Base-by-base conservation (phyloP, 2,113 vertebrate species). In the Eulemur macaco region DNA sequence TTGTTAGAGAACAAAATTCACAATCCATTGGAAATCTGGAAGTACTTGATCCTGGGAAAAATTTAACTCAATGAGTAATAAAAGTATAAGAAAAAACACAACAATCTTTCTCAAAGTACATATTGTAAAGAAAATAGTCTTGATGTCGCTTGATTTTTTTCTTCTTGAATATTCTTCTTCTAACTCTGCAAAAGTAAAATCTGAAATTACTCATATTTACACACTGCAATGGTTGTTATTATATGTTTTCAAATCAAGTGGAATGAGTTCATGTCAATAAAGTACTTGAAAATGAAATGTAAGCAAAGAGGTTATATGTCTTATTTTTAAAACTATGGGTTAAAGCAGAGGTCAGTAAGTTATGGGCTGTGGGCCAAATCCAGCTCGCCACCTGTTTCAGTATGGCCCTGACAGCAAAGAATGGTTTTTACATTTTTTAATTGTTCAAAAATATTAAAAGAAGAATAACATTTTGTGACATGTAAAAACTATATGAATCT, bases 1-100 rank as follows among this genome's bases (percentile, higher is more conserved):
- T 84, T 83, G 12, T 86, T 87, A 94, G 45, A 91, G 92, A 96
- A 56, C 20, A 94, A 96, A 91, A 89, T 60, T 47, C 27, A 66
- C 8, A 92, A 78, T 80, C 34, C 45, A 71, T 91, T 89, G 63
- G 77, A 5, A 91, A 93, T 54, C 17, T 90, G 27, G 31, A 5
- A 68, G 23, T 78, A 63, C 25, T 74, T 63, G 89, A 18, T 83
- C 78, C 52, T 39, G 71, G 74, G 60, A 69, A 64, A 83, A 47
- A 63, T 14, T 37, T n/a, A 93, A 89, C 52, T 82, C 18, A 50
- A 80, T 50, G 31, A 92, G 17, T 82, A 73, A 25, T 47, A 73
- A 89, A 92, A 95, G 27, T 87, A 60, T 20, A 71, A 68, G 47
- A 78, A 92, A 78, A 60, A 73, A 23, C 4, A 74, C 6, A 78